Evolutionary conservation across 2,888 invertebrate species (phyloP), one percentile per base, ranked within the genome.

Genomic region (Zeuzera pyrina): DNA sequence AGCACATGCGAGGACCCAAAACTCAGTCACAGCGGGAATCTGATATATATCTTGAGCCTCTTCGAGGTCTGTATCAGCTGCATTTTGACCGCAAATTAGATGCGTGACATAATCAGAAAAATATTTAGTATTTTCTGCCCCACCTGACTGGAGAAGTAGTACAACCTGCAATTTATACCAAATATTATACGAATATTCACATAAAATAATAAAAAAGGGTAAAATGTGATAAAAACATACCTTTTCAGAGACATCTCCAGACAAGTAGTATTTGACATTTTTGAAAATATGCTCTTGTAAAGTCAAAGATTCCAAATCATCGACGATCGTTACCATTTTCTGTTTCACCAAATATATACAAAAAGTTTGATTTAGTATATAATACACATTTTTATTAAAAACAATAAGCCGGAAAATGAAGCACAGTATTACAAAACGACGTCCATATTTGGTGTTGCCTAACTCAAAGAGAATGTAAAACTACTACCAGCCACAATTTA

Each of bases 41-140:
- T 94, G 95, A 73, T 96, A 98, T 10, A 98, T 86, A 63, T 98
- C 97, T 63, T 91, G 91, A 6, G 96, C 96, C 79, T 95, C 95
- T 35, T 89, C 89, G 50, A 97, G 87, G 68, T 95, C 96, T 57
- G 89, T 91, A 66, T 95, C 94, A 52, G 91, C 88, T 35, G 91
- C 91, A 77, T 94, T 91, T 47, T 88, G 85, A 14, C 93, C 96
- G 51, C 95, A 94, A 60, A 98, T 92, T 52, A 95, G 86, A 85
- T 97, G 96, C 25, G 97, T 97, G 45, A 96, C 93, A 78, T 92
- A 92, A 76, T 96, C 95, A 40, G 94, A 92, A 52, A 95, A 89
- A 79, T 95, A 97, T 52, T 90, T 91, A 45, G 92, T 91, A 47
- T 90, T 89, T 66, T 95, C 94, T 12, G 93, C 97, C 32, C 97